Conservation (phyloP, 2,113 vertebrate genomes). For the Epinephelus fuscoguttatus region DNA sequence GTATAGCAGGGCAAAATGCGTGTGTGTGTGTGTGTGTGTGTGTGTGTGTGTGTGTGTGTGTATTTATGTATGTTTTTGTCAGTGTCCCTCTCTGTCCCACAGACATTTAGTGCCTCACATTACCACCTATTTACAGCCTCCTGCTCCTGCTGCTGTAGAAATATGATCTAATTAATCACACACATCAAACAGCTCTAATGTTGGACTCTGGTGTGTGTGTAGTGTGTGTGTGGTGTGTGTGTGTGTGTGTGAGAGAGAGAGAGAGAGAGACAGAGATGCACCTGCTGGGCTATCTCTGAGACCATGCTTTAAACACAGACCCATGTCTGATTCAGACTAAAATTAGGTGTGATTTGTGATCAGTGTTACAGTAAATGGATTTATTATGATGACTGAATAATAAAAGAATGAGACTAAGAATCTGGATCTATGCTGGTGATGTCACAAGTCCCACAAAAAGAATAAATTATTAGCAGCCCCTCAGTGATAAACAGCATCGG, state of each 20-base stretch:
- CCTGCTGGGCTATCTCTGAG: conserved; percentile 47
- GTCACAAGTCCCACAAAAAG: no score
- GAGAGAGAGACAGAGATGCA: neutral
- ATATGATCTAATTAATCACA: conserved; percentile 60
- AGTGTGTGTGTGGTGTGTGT: neutral
- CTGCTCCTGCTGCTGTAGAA: conserved; percentile 36
- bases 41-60: conserved; percentile 29
- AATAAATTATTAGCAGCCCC: neutral
- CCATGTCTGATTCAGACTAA: conserved; percentile 6
- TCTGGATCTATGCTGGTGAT: no score
- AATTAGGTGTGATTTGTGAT: conserved; percentile 4
- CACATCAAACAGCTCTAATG: conserved; percentile 40
- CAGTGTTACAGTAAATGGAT: neutral
- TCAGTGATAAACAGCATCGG: no score
- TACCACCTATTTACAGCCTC: conserved; percentile 58
- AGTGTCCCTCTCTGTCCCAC: neutral
- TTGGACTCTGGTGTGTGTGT: neutral
- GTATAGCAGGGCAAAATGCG: neutral
- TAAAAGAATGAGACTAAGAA: neutral
- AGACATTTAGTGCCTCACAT: conserved; percentile 55
- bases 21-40: conserved; percentile 27
- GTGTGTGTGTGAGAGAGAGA: neutral
- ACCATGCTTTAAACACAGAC: neutral
- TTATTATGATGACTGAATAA: neutral
- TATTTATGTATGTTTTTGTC: neutral